Conservation (phyloP, 2,888 invertebrate genomes). For the Epinotia demarniana region DNA sequence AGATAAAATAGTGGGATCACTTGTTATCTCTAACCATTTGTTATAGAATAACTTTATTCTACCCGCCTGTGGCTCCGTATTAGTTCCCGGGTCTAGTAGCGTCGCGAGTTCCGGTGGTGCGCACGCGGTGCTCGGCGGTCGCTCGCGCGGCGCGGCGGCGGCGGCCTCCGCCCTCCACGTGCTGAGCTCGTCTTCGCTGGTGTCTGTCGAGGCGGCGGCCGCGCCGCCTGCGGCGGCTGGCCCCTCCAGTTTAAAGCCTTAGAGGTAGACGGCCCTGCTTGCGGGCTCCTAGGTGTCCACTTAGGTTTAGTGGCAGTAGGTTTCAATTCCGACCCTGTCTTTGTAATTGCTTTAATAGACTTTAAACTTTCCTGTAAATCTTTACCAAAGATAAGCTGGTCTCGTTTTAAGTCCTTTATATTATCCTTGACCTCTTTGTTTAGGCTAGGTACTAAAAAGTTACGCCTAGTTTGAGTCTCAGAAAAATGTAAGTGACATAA, state of each 20-base stretch:
- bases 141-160: background rate
- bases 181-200: no score
- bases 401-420: background rate
- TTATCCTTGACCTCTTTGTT: background rate
- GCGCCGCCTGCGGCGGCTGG: background rate
- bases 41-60: background rate
- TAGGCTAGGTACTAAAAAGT: background rate
- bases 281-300: background rate
- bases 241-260: slow-evolving; percentile 6
- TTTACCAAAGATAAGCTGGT: background rate
- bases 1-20: background rate
- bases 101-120: background rate
- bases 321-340: background rate
- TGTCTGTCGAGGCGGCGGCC: slow-evolving; percentile 1
- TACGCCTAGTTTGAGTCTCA: background rate
- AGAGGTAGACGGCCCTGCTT: background rate
- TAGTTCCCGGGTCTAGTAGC: background rate
- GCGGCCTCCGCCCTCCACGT: background rate
- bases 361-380: background rate
- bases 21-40: background rate
- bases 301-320: slow-evolving; percentile 1
- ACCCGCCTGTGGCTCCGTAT: background rate
- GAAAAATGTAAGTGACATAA: slow-evolving; percentile 8
- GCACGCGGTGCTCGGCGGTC: background rate
- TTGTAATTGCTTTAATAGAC: background rate